Evolutionary conservation across 2,888 invertebrate species (phyloP), one percentile per base, ranked within the genome.

Genomic region (Caenorhabditis wallacei): DNA sequence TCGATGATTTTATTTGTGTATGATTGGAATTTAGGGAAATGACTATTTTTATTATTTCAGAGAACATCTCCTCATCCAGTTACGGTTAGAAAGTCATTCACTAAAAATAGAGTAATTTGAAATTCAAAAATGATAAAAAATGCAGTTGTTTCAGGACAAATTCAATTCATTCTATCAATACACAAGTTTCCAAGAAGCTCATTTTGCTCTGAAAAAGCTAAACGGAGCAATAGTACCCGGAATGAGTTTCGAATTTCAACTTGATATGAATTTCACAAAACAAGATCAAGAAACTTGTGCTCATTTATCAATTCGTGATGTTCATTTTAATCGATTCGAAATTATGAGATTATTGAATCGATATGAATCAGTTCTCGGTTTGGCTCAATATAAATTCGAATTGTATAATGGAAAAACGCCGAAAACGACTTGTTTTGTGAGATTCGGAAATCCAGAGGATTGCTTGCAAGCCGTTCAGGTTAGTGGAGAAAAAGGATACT

Each of bases 101-200:
- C 75, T 1, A 74, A 46, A 35, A 37, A 64, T 24, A 10, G 51
- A 46, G 71, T 71, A 13, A 1, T 18, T 22, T 13, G 35, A 18
- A 10, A 4, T 56, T 30, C 1, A n/a, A 48, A 4, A 24, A 56
- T 30, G 30, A 5, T 20, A 7, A 4, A 18, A 18, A 11, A 43
- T 26, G 0, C n/a, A n/a, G n/a, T 13, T 51, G 10, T 61, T 72
- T 59, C 53, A 75, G 66, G n/a, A 1, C 4, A 69, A 68, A 20
- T 35, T 53, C 7, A 76, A 69, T 68, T 24, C 30, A 16, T 76
- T 69, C 69, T 76, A 69, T 40, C 76, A 76, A n/a, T 76, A 76
- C 40, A 13, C 11, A 2, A n/a, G 13, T 0, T 76, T 76, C 20
- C 51, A 51, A 11, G 53, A 68, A 1, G 76, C 76, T 4, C 76